phyloP scores from a whole-genome alignment of 2,888 invertebrate species.

The Tinea pellionella region DNA sequence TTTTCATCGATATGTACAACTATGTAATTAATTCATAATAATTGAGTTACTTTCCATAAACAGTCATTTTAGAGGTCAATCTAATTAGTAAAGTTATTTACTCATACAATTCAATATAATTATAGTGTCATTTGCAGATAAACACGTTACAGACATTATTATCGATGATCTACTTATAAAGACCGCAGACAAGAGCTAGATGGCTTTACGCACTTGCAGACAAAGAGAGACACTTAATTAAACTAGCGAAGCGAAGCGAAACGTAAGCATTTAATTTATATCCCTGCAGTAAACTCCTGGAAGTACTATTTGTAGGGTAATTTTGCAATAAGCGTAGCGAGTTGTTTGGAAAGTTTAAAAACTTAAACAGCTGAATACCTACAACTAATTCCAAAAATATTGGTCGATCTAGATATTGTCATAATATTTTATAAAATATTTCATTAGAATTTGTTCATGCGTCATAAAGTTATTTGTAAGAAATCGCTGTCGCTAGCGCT shows the following conservation, averaged over 20 bases:
- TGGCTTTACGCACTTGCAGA: slow-evolving; percentile 49
- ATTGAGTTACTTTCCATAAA: not conserved
- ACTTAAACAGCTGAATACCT: too few relatives aligned
- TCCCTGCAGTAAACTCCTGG: slow-evolving; percentile 66
- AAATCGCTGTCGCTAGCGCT: not conserved
- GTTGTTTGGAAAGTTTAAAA: not conserved
- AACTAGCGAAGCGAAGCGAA: slow-evolving; percentile 60
- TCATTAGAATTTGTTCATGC: too few relatives aligned
- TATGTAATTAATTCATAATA: not conserved
- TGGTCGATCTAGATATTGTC: too few relatives aligned
- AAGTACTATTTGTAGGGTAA: slow-evolving; percentile 32
- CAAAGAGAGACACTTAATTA: slow-evolving; percentile 65
- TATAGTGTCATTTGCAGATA: not conserved
- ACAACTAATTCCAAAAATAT: too few relatives aligned
- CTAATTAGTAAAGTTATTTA: not conserved
- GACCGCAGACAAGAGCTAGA: not conserved
- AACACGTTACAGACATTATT: not conserved
- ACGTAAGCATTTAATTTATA: slow-evolving; percentile 70
- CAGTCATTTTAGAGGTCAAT: not conserved
- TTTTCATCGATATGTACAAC: not conserved
- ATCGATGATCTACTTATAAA: not conserved
- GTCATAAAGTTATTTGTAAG: not conserved
- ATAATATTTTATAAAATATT: too few relatives aligned
- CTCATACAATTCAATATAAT: not conserved
- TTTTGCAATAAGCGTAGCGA: slow-evolving; percentile 32